Evolutionary conservation across 1,140 invertebrate genomes (phyloP).

Genomic region (Leptopilina boulardi): DNA sequence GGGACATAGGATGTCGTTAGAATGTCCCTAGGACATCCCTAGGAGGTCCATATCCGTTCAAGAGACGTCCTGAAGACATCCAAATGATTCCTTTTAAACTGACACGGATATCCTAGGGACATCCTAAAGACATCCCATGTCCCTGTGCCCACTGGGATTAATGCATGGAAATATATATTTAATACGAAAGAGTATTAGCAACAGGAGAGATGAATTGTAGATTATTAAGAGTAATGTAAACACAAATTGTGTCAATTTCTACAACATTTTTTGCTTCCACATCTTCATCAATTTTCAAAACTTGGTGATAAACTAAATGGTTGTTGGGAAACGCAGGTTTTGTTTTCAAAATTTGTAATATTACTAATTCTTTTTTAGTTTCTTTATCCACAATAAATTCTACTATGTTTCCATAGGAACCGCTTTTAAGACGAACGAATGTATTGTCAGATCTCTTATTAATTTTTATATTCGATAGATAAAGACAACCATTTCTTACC

Average conservation of each 20-base stretch:
- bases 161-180: no score
- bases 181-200: not conserved
- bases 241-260: not conserved
- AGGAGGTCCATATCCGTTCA: no score
- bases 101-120: no score
- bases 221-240: not conserved
- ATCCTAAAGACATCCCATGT: no score
- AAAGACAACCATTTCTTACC: slow-evolving; percentile 44
- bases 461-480: not conserved
- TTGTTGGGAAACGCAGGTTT: not conserved
- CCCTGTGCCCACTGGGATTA: no score
- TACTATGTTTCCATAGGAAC: not conserved
- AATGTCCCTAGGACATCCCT: no score
- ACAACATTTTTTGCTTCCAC: not conserved
- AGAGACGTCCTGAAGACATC: no score
- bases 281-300: not conserved
- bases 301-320: not conserved
- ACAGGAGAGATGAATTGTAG: not conserved
- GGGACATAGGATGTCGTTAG: no score
- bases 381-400: not conserved
- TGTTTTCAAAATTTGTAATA: not conserved
- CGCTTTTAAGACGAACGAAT: not conserved
- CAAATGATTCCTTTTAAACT: no score
- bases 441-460: not conserved
- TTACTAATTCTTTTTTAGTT: not conserved